Conservation (phyloP, 2,888 invertebrate species). For the Serripes groenlandicus region DNA sequence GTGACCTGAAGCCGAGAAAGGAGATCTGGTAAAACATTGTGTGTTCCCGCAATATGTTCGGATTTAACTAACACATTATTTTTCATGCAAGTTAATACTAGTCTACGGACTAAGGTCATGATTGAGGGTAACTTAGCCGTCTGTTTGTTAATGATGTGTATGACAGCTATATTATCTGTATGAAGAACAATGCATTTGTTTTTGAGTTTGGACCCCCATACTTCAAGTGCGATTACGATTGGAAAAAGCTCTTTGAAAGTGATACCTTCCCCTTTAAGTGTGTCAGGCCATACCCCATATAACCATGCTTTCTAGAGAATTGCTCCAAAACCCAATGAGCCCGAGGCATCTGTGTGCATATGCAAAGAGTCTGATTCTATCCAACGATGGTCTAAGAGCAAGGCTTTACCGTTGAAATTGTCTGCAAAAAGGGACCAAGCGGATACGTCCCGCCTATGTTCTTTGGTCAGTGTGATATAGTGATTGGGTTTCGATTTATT, state of each 20-base stretch:
- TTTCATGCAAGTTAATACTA: conserved; percentile 49
- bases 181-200: conserved; percentile 48
- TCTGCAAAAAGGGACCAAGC: conserved; percentile 41
- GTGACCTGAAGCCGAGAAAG: conserved; percentile 58
- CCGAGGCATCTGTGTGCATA: conserved; percentile 52
- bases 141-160: conserved; percentile 56
- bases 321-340: conserved; percentile 43
- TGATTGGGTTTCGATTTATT: conserved; percentile 28
- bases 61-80: conserved; percentile 47
- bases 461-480: conserved; percentile 17
- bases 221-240: conserved; percentile 57
- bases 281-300: conserved; percentile 26
- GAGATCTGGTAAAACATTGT: conserved; percentile 52
- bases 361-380: conserved; percentile 4
- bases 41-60: conserved; percentile 46
- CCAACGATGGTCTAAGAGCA: conserved; percentile 29
- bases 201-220: conserved; percentile 41
- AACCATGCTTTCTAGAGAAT: conserved; percentile 15
- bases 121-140: conserved; percentile 37
- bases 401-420: conserved; percentile 44
- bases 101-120: conserved; percentile 50
- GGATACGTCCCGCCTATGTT: conserved; percentile 14
- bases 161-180: conserved; percentile 58
- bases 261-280: conserved; percentile 16
- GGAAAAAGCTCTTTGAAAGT: conserved; percentile 45